Evolutionary conservation across 1,140 invertebrate genomes (phyloP).

Genomic region (Lasioglossum baleicum): DNA sequence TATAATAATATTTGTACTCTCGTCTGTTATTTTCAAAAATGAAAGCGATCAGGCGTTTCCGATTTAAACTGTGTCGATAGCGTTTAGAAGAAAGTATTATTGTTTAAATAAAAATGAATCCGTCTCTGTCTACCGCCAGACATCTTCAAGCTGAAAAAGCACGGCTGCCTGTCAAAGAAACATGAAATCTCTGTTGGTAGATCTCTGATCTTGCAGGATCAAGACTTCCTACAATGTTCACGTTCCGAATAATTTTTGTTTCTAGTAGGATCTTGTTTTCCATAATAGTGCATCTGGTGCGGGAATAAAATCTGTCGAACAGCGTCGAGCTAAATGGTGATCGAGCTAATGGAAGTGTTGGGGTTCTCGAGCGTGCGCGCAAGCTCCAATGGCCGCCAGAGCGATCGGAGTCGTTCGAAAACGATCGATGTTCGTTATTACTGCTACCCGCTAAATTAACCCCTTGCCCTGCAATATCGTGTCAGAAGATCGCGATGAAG

Average conservation of each 20-base stretch:
- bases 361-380: neutral
- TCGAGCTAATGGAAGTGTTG: neutral
- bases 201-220: neutral
- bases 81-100: neutral
- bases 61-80: too few relatives aligned
- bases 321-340: neutral
- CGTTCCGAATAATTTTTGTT: neutral
- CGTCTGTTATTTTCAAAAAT: too few relatives aligned
- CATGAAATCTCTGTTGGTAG: neutral
- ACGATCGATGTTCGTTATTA: too few relatives aligned
- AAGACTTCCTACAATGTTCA: neutral
- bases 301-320: constrained; percentile 16
- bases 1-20: too few relatives aligned
- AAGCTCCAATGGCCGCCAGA: neutral
- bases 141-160: neutral
- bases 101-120: neutral
- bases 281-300: neutral
- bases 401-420: neutral
- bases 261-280: neutral
- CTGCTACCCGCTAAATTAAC: too few relatives aligned
- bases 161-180: neutral
- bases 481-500: too few relatives aligned
- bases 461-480: too few relatives aligned
- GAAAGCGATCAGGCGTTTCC: too few relatives aligned
- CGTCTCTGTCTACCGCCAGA: neutral